Evolutionary conservation across 2,797 vertebrate species (phyloP).

Genomic region (Microchirus variegatus): DNA sequence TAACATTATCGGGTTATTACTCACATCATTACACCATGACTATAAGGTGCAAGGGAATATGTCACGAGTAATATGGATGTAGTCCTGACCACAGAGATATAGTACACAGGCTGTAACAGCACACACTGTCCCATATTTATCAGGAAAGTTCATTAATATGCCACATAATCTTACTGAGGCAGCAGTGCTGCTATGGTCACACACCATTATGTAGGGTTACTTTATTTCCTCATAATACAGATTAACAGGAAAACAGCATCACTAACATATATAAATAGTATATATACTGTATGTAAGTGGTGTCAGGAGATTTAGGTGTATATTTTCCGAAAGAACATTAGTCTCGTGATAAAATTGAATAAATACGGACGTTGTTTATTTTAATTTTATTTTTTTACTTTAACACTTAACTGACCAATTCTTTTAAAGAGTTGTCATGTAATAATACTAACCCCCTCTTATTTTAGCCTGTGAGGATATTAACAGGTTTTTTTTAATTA

Average conservation of each 20-base stretch:
- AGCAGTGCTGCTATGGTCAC: constrained; percentile 43
- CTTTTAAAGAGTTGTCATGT: constrained; percentile 37
- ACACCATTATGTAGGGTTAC: constrained; percentile 54
- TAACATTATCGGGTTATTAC: constrained; percentile 67
- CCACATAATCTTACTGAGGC: constrained; percentile 51
- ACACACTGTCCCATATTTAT: constrained; percentile 40
- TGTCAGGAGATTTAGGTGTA: constrained; percentile 14
- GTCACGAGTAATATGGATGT: constrained; percentile 60
- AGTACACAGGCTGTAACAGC: constrained; percentile 36
- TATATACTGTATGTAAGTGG: constrained; percentile 1
- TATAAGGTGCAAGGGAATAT: constrained; percentile 62
- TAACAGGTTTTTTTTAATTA: constrained; percentile 72
- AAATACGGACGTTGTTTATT: not conserved
- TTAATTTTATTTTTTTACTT: constrained; percentile 7
- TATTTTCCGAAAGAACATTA: constrained; percentile 2
- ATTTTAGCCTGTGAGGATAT: constrained; percentile 66
- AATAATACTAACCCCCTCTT: constrained; percentile 59
- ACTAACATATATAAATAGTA: constrained; percentile 17
- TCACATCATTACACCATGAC: constrained; percentile 73
- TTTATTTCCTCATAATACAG: constrained; percentile 46
- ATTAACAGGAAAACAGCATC: constrained; percentile 39
- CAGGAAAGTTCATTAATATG: constrained; percentile 53
- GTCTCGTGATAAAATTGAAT: not conserved
- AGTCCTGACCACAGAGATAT: constrained; percentile 38
- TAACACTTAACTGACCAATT: constrained; percentile 35